phyloP scores from a whole-genome alignment of 2,888 invertebrate genomes.

The Acronicta alni region DNA sequence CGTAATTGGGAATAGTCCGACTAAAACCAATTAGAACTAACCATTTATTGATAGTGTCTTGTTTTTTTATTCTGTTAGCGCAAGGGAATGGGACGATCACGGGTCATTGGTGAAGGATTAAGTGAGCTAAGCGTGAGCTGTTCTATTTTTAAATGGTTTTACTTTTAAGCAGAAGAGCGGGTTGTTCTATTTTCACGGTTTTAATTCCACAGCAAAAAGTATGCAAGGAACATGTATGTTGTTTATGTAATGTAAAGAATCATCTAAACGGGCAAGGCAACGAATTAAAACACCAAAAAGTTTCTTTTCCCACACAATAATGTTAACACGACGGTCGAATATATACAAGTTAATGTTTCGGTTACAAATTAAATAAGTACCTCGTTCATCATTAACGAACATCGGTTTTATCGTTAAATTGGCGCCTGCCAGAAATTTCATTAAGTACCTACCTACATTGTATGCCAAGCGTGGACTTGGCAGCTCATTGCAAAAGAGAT shows the following conservation, averaged over 20 bases:
- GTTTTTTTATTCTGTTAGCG: slow-evolving; percentile 29
- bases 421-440: slow-evolving; percentile 26
- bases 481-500: slow-evolving; percentile 13
- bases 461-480: slow-evolving; percentile 30
- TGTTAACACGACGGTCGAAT: too few species aligned
- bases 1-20: slow-evolving; percentile 59
- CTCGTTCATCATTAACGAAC: slow-evolving; percentile 14
- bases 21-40: slow-evolving; percentile 61
- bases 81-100: neutral
- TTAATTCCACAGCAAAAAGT: too few species aligned
- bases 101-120: neutral
- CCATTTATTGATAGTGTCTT: slow-evolving; percentile 50
- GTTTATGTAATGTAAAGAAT: too few species aligned
- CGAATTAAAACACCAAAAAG: too few species aligned
- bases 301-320: too few species aligned
- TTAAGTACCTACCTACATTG: slow-evolving; percentile 29
- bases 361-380: neutral
- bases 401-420: slow-evolving; percentile 12
- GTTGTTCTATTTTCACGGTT: neutral
- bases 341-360: too few species aligned
- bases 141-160: neutral
- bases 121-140: slow-evolving; percentile 1
- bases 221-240: too few species aligned
- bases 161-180: too few species aligned
- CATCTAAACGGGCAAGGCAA: too few species aligned